Base-by-base conservation (phyloP, 2,113 vertebrate species). In the Penelope pileata region DNA sequence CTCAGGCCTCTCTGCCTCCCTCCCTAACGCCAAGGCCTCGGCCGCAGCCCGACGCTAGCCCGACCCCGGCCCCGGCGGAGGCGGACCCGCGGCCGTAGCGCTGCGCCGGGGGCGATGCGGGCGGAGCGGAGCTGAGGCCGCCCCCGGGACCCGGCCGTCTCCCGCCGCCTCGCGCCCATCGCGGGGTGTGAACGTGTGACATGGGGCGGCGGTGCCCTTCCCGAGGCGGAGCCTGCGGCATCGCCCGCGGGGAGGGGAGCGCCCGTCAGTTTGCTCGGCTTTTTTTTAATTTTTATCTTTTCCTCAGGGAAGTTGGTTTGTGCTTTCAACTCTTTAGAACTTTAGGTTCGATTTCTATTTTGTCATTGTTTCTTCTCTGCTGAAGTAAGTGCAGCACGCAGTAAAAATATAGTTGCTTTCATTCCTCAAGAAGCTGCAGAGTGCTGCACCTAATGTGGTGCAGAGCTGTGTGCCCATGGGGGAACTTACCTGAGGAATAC, bases 171-270 rank as follows among this genome's bases (percentile, higher is more conserved):
- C 91, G 64, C 83, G 43, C 32, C 69, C 91, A 0, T 14, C 14
- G 64, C 10, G 79, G 82, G 73, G 92, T 67, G 91, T 74, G 95
- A 91, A 87, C 89, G 76, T 32, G 8, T 64, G 80, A 9, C 66
- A 54, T 45, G 51, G 51, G 30, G 32, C 22, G 53, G 60, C 62
- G 2, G 60, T 51, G 83, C 62, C 77, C 74, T 89, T 92, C 62
- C 22, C 58, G 32, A 91, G 95, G 96, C 87, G 94, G 94, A 83
- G 93, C 95, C 86, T 93, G 17, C 8, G 9, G 66, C 16, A 3
- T 9, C 63, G 64, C 59, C 3, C 72, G 87, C 67, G 3, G 21
- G 12, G 47, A 36, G 91, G 18, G 30, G 29, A 45, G 70, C 3
- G 42, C 2, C n/a, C 74, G 24, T 45, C 42, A 42, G 2, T 21